A percentile compares a stretch with the other conserved stretches of the same genome.
Conservation (phyloP, 2,113 vertebrate species). For the Petroica traversi region DNA sequence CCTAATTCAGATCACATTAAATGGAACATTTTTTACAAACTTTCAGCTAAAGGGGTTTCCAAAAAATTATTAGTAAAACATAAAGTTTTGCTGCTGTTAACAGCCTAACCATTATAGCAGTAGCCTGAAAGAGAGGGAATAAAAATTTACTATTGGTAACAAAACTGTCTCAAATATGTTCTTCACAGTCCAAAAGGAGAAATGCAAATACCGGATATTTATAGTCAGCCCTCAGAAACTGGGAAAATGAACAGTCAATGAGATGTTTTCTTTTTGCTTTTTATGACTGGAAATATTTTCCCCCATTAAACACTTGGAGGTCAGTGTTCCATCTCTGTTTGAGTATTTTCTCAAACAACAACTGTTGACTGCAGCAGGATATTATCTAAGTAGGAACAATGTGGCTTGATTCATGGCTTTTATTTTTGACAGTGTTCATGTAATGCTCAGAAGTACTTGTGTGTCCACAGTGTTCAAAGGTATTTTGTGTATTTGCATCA, state of each 20-base stretch:
- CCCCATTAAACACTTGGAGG: conserved; percentile 2
- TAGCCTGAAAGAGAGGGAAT: conserved; percentile 13
- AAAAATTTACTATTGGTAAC: conserved; percentile 48
- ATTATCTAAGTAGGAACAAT: neutral
- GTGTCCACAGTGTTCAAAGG: neutral
- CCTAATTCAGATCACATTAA: neutral
- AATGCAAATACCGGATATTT: conserved; percentile 4
- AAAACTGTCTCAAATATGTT: neutral
- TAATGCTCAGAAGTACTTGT: neutral
- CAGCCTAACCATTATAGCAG: neutral
- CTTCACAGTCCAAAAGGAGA: conserved; percentile 14
- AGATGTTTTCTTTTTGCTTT: conserved; percentile 13
- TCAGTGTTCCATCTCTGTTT: neutral
- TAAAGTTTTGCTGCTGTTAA: conserved; percentile 35
- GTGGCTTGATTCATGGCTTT: neutral
- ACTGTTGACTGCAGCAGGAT: neutral
- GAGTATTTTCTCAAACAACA: neutral
- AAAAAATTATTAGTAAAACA: neutral
- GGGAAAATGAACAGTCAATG: neutral
- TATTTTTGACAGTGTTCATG: neutral
- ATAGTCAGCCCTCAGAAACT: conserved; percentile 2
- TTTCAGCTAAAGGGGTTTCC: neutral
- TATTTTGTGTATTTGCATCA: neutral
- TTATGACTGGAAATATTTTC: conserved; percentile 17
- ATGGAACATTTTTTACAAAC: conserved; percentile 38